Evolutionary conservation across 2,113 vertebrate genomes (phyloP), one percentile per base, ranked within the genome.

Genomic region (Percopsis transmontana): DNA sequence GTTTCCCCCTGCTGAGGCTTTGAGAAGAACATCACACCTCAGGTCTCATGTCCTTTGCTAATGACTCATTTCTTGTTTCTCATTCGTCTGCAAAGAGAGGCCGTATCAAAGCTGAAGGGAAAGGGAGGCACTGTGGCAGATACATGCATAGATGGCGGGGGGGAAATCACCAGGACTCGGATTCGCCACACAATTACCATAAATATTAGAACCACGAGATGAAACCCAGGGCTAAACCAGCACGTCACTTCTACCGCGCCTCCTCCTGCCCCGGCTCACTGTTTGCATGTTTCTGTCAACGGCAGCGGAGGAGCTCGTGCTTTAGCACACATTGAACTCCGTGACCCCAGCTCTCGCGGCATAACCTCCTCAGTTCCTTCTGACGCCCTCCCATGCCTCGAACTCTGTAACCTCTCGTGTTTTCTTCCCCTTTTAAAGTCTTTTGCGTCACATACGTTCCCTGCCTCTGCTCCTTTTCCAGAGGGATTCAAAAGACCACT

Each of bases 281-380:
- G 80, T 85, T 72, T 82, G 77, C 79, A 80, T 69, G 77, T 66
- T 69, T 86, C 77, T 68, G 58, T 87, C 77, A 85, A 82, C 53
- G 62, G 67, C 0, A 41, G 67, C 63, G 10, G 81, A 76, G 76
- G 76, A 83, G 84, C 85, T 84, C 68, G 23, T 83, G 68, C 82
- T 82, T 76, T 42, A n/a, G 1, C 76, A 57, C 76, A 72, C 53
- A 64, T 66, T 82, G 79, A 92, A 91, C 91, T 78, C 88, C 79
- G 55, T 87, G 88, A 92, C 89, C 91, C 24, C 16, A 38, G 57
- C 70, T 71, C 75, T 69, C 77, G 66, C 59, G 55, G 81, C 81
- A 78, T 85, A 90, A 86, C 85, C 82, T 71, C 66, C 60, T 44
- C 57, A 14, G 76, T 78, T 79, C 76, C 39, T 60, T 72, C 64